Conservation (phyloP, 2,113 vertebrate species). For the Psammodynastes pulverulentus region DNA sequence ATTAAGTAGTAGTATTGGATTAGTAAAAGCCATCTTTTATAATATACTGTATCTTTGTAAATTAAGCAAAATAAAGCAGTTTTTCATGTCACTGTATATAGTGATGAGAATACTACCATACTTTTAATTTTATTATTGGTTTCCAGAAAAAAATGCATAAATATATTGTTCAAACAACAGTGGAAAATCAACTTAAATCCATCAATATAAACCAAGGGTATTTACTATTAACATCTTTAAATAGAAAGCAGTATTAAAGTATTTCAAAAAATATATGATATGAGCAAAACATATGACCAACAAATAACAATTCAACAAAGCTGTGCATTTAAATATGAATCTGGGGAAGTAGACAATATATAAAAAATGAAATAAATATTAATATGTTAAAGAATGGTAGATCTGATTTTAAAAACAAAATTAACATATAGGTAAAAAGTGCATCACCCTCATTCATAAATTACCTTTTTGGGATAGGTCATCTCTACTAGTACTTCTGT, state of each 20-base stretch:
- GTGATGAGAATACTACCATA: not conserved
- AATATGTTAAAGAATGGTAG: not conserved
- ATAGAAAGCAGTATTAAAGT: not conserved
- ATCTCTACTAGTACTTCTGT: not conserved
- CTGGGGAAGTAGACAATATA: not conserved
- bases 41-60: not conserved
- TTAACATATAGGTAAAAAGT: not conserved
- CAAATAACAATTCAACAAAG: not conserved
- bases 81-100: not conserved
- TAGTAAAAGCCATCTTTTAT: not conserved
- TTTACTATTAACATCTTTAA: not conserved
- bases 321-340: not conserved
- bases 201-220: not conserved
- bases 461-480: not conserved
- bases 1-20: not conserved
- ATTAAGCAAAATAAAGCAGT: not conserved
- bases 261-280: not conserved
- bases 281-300: not conserved
- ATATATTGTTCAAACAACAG: not conserved
- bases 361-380: not conserved
- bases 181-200: not conserved
- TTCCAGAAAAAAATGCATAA: not conserved
- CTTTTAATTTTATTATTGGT: not conserved
- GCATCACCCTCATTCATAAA: not conserved
- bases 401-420: not conserved